Evolutionary conservation across 30 jellyfish, hydroid and myxozoan genomes (phyloP), one percentile per base, ranked within the genome.

Genomic region (Aurelia coerulea): DNA sequence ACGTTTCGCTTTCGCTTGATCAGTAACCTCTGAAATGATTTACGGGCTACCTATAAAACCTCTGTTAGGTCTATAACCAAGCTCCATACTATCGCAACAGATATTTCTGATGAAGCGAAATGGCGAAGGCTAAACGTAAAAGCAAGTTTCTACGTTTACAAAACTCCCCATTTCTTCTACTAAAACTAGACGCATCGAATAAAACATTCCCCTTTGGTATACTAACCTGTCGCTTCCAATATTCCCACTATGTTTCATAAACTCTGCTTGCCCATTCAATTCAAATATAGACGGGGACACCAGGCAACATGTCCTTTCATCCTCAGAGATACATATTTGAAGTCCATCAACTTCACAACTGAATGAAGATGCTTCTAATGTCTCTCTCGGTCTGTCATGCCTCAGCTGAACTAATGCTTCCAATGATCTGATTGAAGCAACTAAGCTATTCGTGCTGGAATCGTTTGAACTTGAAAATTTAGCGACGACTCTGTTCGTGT

Each of bases 261-360:
- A 73, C 41, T 73, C 87, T 9, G 67, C 79, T 52, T 73, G 70
- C n/a, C 88, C 82, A 37, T 65, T 56, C 12, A 84, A 19, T 17
- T 74, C 77, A 63, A 84, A 84, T 53, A 84, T 73, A 42, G 88
- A 84, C 1, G 93, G 93, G 5, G 86, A 62, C 19, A 84, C 41
- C 69, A 84, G 65, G 29, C 73, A n/a, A 5, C 82, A 62, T 3
- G 23, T 10, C 51, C 37, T 51, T 31, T 65, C 78, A 75, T 62
- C 58, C 37, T 54, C 49, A 12, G 73, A 3, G 29, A 84, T 23
- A 33, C 29, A n/a, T 5, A 64, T 58, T 50, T 84, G 88, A 23
- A 84, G 65, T 2, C 93, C 87, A 15, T 84, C 88, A 19, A 62
- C 34, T 32, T 84, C 67, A 74, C 86, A 73, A 41, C 64, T 73